phyloP scores from a whole-genome alignment of 2,113 vertebrate species.

The Dicerorhinus sumatrensis region DNA sequence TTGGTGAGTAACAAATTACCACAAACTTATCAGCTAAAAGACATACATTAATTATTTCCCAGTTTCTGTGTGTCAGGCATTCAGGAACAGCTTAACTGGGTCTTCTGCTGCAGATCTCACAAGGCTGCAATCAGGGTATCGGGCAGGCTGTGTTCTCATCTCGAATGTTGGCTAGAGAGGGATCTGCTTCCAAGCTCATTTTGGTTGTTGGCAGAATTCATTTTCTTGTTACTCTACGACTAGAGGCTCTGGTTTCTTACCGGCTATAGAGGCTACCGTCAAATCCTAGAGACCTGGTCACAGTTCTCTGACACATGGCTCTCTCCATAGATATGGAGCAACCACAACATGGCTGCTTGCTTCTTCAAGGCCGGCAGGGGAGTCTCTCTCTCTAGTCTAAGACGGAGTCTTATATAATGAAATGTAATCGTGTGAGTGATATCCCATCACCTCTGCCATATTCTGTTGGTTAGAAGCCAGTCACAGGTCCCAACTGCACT shows the following conservation, averaged over 20 bases:
- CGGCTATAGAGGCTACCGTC: not conserved
- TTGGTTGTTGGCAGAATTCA: not conserved
- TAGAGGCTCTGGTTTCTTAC: not conserved
- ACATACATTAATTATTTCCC: not conserved
- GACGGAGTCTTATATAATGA: not conserved
- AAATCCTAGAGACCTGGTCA: not conserved
- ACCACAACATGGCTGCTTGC: not conserved
- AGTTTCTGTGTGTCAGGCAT: not conserved
- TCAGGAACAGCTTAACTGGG: not conserved
- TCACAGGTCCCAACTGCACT: not conserved
- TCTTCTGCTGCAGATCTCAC: not conserved
- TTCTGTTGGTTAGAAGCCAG: not conserved
- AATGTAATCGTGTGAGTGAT: not conserved
- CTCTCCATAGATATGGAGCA: not conserved
- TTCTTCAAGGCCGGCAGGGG: not conserved
- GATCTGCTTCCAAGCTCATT: not conserved
- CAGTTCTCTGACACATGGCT: no score
- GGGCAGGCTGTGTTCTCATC: not conserved
- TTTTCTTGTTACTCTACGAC: not conserved
- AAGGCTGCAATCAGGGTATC: fast-evolving
- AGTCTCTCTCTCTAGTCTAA: not conserved
- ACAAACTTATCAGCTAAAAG: not conserved
- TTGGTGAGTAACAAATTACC: not conserved
- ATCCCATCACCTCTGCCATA: not conserved
- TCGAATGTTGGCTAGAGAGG: not conserved